phyloP scores from a whole-genome alignment of 2,113 vertebrate genomes.

The Choloepus hoffmanni region DNA sequence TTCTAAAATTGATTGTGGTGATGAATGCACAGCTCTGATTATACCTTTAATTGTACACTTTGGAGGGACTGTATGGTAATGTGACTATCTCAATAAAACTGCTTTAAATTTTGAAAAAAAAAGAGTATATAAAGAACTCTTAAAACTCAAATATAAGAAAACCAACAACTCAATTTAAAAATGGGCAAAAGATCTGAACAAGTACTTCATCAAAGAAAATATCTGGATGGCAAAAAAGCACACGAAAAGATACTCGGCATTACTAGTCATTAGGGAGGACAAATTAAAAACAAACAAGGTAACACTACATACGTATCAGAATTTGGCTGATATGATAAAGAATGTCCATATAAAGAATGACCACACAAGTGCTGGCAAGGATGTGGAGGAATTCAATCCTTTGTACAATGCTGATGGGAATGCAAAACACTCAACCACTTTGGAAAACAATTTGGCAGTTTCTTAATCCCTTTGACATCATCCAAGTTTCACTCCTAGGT shows the following conservation, averaged over 20 bases:
- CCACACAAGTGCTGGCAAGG: too few species aligned
- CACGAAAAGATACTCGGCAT: not conserved
- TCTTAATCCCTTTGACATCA: not conserved
- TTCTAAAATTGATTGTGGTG: too few species aligned
- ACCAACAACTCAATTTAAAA: not conserved
- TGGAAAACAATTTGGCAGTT: not conserved
- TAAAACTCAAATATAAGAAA: slow-evolving; percentile 31
- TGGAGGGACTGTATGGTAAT: too few species aligned
- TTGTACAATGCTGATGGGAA: not conserved
- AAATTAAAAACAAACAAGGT: not conserved
- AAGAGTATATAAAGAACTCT: slow-evolving; percentile 18
- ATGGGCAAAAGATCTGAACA: not conserved
- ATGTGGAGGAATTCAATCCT: not conserved
- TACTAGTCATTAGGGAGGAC: not conserved
- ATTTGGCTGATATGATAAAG: not conserved
- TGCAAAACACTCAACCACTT: not conserved
- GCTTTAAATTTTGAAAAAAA: too few species aligned
- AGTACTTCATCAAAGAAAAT: not conserved
- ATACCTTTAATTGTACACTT: too few species aligned
- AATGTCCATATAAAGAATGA: not conserved
- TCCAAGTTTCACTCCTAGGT: not conserved
- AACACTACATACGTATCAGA: not conserved
- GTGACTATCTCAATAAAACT: too few species aligned
- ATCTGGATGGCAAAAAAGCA: not conserved
- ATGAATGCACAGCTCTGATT: too few species aligned